Evolutionary conservation across 2,797 vertebrate species (phyloP), one percentile per base, ranked within the genome.

Genomic region (Alcedo quadribrachys): DNA sequence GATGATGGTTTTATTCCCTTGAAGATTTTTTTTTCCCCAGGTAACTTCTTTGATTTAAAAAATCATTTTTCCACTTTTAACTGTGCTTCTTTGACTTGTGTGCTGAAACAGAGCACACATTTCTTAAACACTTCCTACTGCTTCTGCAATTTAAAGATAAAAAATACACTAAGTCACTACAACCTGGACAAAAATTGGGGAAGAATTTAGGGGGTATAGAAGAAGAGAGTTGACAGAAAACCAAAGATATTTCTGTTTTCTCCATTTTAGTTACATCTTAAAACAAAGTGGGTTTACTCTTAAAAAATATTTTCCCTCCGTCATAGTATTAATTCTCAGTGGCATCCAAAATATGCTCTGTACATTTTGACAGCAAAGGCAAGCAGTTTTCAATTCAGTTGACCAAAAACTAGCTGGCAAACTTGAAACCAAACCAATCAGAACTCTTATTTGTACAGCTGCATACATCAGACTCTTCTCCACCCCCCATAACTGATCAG

Each of bases 391-490:
- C 65, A 71, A 21, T 46, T 80, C 54, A 51, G 27, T 80, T 85
- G 27, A 61, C 88, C 68, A 67, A 85, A 85, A 90, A 73, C 12
- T 81, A 33, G 17, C 67, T 66, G 57, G 83, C 63, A 83, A 85
- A 94, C 65, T 53, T 30, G 28, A 94, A 93, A 93, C 79, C 71
- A 43, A 82, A 89, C 19, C 46, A 94, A 76, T 71, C 33, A 30
- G 79, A 90, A 28, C 71, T n/a, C 19, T 51, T 95, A 89, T 90
- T 95, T 92, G 77, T 55, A 83, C 93, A 95, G 92, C 94, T 92
- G 92, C 5, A 2, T 32, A 58, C 71, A 25, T 27, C 27, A 45
- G 35, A 22, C 77, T 77, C 71, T 70, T 55, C 69, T 89, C 92
- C 53, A n/a, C 74, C 65, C 80, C 67, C 81, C 28, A 8, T 5